A percentile compares a stretch with the other conserved stretches of the same genome.
Evolutionary conservation across 2,113 vertebrate species (phyloP).

Genomic region (Oncorhynchus keta): DNA sequence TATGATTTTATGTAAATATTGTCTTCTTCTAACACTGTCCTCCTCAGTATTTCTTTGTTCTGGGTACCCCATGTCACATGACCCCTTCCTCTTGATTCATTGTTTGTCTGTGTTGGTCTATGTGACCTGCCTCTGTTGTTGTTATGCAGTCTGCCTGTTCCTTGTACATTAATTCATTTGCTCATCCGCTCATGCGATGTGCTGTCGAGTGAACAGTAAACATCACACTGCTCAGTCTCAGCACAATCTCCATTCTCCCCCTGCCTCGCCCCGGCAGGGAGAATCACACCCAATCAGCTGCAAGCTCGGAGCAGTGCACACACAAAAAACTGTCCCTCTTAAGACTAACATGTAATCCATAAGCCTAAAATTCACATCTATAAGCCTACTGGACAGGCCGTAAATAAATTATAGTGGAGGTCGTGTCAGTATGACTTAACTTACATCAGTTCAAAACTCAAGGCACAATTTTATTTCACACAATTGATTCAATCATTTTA

Average conservation of each 20-base stretch:
- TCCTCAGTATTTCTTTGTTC: too few relatives aligned
- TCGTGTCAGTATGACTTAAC: neutral
- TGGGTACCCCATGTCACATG: too few relatives aligned
- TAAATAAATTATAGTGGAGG: neutral
- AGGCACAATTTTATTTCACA: too few relatives aligned
- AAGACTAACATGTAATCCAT: neutral
- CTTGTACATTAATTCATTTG: neutral
- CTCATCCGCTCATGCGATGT: neutral
- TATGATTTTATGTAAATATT: too few relatives aligned
- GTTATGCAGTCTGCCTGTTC: neutral
- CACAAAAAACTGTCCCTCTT: neutral
- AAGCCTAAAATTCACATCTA: neutral
- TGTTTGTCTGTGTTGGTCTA: too few relatives aligned
- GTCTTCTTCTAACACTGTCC: too few relatives aligned
- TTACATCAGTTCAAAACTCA: neutral
- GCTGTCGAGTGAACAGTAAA: too few relatives aligned
- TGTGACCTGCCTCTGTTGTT: too few relatives aligned
- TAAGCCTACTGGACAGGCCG: neutral
- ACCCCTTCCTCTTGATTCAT: too few relatives aligned
- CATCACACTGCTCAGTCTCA: neutral
- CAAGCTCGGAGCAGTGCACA: neutral
- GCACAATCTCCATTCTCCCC: neutral
- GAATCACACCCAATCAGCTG: constrained; percentile 22
- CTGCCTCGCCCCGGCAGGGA: neutral
- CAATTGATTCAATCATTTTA: too few relatives aligned